These are phyloP conservation scores for Halocynthia roretzi DNA, from an alignment of 23 tunicate species.

Conservation along the genomic window DNA sequence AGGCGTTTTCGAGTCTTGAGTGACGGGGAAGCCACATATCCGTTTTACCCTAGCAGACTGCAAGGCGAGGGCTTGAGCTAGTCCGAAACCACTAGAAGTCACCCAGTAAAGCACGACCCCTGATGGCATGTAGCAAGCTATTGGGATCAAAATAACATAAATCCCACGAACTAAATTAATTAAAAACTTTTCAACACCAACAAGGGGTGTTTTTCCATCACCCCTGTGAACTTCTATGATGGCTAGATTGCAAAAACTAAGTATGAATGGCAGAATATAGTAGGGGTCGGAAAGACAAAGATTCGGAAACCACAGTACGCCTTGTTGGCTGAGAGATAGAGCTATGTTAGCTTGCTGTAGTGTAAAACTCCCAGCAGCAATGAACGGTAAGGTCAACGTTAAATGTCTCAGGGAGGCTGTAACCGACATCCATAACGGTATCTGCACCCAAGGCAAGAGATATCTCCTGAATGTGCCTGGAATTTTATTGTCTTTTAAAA, in stretches of 20 bases:
- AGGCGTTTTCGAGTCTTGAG: slow-evolving; percentile 60
- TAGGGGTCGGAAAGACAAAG: slow-evolving; percentile 39
- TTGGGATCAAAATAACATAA: slow-evolving; percentile 55
- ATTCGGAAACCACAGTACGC: slow-evolving; percentile 64
- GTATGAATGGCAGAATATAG: slow-evolving; percentile 44
- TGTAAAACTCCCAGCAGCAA: slow-evolving; percentile 2
- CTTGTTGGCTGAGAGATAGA: slow-evolving; percentile 37
- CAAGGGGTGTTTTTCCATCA: slow-evolving; percentile 49
- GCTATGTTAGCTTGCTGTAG: neutral
- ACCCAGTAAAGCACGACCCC: slow-evolving; percentile 90
- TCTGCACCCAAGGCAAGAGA: slow-evolving; percentile 64
- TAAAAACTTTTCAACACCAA: slow-evolving; percentile 33
- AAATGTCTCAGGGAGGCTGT: slow-evolving; percentile 60
- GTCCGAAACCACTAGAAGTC: slow-evolving; percentile 62
- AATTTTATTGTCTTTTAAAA: slow-evolving; percentile 45
- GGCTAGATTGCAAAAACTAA: slow-evolving; percentile 43
- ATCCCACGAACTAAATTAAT: slow-evolving; percentile 29
- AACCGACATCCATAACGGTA: slow-evolving; percentile 79
- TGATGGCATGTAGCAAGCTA: slow-evolving; percentile 67
- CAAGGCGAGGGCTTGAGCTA: slow-evolving; percentile 50
- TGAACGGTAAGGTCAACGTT: slow-evolving; percentile 42
- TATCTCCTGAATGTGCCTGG: slow-evolving; percentile 48
- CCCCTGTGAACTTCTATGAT: slow-evolving; percentile 78
- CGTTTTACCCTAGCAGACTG: slow-evolving; percentile 42
- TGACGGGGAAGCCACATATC: slow-evolving; percentile 45